Evolutionary conservation across 2,888 invertebrate genomes (phyloP).

Genomic region (Drosophila phalerata): DNA sequence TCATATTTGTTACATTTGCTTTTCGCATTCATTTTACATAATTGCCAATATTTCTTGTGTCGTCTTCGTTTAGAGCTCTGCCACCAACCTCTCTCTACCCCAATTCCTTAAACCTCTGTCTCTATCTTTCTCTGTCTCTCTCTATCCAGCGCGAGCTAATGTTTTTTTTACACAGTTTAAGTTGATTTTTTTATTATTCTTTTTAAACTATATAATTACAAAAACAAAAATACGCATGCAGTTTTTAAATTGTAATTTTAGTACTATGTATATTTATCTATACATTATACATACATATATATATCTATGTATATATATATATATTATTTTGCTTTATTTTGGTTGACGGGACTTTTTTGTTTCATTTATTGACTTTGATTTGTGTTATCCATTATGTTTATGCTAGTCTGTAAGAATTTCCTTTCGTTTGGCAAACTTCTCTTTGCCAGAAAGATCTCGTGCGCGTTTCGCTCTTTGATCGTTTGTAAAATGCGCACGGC

Average conservation of each 20-base stretch:
- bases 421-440: slow-evolving; percentile 38
- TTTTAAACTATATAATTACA: slow-evolving; percentile 33
- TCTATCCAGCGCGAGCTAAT: slow-evolving; percentile 72
- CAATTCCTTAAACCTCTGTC: neutral
- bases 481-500: slow-evolving; percentile 13
- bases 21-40: slow-evolving; percentile 39
- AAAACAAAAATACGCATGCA: slow-evolving; percentile 80
- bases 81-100: slow-evolving; percentile 1
- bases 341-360: slow-evolving; percentile 85
- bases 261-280: slow-evolving; percentile 72
- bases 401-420: slow-evolving; percentile 63
- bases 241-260: slow-evolving; percentile 79
- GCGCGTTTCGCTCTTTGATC: slow-evolving; percentile 22
- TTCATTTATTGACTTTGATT: slow-evolving; percentile 70
- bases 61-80: slow-evolving; percentile 50
- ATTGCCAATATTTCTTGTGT: slow-evolving; percentile 50
- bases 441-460: slow-evolving; percentile 27
- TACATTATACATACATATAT: slow-evolving; percentile 35
- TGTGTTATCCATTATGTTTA: slow-evolving; percentile 65
- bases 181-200: slow-evolving; percentile 39
- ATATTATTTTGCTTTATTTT: slow-evolving; percentile 83
- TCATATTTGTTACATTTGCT: slow-evolving; percentile 51
- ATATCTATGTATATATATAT: slow-evolving; percentile 63
- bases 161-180: slow-evolving; percentile 68
- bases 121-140: slow-evolving; percentile 14